These are phyloP conservation scores for Caenorhabditis latens DNA, from an alignment of 1,140 invertebrate species.

Conservation along the genomic window DNA sequence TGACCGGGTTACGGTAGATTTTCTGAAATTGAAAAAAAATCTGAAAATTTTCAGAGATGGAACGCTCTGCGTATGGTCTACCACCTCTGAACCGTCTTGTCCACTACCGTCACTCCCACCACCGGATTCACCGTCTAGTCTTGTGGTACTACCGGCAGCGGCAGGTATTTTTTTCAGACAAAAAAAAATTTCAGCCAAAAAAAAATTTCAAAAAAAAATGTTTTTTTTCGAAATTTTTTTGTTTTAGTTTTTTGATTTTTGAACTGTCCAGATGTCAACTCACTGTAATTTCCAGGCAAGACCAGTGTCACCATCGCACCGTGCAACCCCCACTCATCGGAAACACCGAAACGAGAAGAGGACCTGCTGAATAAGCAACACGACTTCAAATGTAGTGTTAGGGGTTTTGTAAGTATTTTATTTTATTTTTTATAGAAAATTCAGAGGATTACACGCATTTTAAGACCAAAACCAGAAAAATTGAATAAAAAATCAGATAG, in stretches of 20 bases:
- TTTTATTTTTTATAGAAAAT: not conserved
- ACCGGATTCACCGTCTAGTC: slow-evolving; percentile 57
- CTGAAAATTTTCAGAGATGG: slow-evolving; percentile 57
- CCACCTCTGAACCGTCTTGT: slow-evolving; percentile 56
- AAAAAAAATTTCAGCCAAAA: too few species aligned
- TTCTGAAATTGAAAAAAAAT: not conserved
- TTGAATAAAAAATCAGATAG: too few species aligned
- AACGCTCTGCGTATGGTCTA: slow-evolving; percentile 60
- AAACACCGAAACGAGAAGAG: slow-evolving; percentile 34
- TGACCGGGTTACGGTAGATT: not conserved
- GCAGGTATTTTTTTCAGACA: slow-evolving; percentile 27
- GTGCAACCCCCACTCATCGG: slow-evolving; percentile 52
- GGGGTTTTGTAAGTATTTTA: slow-evolving; percentile 41
- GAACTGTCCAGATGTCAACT: not conserved
- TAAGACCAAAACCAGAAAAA: too few species aligned
- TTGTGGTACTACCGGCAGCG: slow-evolving; percentile 60
- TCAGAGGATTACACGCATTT: too few species aligned
- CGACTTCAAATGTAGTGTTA: slow-evolving; percentile 49
- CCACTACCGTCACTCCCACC: slow-evolving; percentile 63
- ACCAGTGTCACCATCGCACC: slow-evolving; percentile 54
- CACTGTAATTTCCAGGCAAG: not conserved
- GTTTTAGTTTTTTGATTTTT: too few species aligned
- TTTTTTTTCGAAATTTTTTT: too few species aligned
- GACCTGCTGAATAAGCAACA: slow-evolving; percentile 20
- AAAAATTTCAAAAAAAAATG: too few species aligned